These are phyloP conservation scores for Eulemur macaco DNA, from an alignment of 2,113 vertebrate genomes.

Conservation along the genomic window DNA sequence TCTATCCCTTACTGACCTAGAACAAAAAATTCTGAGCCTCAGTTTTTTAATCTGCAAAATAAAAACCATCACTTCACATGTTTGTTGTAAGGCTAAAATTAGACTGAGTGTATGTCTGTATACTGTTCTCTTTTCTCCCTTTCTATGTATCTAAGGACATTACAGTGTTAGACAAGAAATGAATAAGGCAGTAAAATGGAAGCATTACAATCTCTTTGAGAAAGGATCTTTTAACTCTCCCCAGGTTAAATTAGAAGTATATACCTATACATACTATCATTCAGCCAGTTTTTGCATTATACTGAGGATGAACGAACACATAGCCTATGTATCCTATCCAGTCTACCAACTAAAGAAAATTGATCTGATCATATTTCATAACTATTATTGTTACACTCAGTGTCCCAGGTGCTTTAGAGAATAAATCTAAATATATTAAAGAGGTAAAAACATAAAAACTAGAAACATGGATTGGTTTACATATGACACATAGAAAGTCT, in stretches of 20 bases:
- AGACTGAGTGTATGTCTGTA: not conserved
- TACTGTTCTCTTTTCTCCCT: not conserved
- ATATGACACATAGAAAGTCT: not conserved
- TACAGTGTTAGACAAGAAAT: not conserved
- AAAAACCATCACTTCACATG: not conserved
- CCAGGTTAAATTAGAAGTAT: not conserved
- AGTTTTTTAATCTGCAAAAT: slow-evolving; percentile 7
- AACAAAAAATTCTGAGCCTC: not conserved
- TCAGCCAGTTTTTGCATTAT: not conserved
- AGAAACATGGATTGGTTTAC: not conserved
- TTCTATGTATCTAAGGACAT: not conserved
- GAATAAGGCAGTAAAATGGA: not conserved
- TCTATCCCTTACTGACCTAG: not conserved
- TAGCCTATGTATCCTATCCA: not conserved
- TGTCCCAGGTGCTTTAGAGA: not conserved
- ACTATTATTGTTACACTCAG: not conserved
- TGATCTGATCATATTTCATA: not conserved
- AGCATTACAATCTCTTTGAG: not conserved
- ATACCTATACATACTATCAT: not conserved
- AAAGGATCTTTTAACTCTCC: not conserved
- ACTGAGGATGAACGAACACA: not conserved
- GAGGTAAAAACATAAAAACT: not conserved
- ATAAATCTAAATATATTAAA: slow-evolving; percentile 1
- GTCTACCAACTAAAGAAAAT: not conserved
- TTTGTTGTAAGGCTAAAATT: not conserved